Evolutionary conservation across 2,113 vertebrate species (phyloP), one percentile per base, ranked within the genome.

Genomic region (Alexandromys fortis): DNA sequence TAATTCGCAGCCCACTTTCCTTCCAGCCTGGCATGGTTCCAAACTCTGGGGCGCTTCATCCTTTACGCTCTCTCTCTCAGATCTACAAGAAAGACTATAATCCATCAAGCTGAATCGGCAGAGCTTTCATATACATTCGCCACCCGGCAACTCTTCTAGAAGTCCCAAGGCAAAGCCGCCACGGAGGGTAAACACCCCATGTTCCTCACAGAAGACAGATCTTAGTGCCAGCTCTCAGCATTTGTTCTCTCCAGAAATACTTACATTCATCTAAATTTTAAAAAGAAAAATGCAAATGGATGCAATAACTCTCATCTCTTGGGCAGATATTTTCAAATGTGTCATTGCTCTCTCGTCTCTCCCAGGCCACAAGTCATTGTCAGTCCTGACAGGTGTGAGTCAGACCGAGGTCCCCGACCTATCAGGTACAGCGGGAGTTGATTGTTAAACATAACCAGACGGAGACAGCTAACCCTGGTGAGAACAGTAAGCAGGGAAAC

Each of bases 221-320:
- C 91, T 86, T 47, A 86, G 42, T 28, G 72, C 92, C 89, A 96
- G 65, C 45, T 86, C 6, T 47, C 22, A 88, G 86, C 95, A 96
- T 97, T 97, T 97, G 91, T 94, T 96, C 94, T 95, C 96, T 95
- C 94, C 72, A 96, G 93, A 97, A 97, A 97, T 97, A 95, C 87
- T 91, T 93, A 79, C 70, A 61, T 89, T 96, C 92, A 94, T 96
- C 91, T 91, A 73, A 97, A 95, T 96, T 96, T 96, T 92, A 91
- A 92, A 96, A 96, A 95, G 90, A 97, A 96, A 97, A 96, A 97
- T 96, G 96, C 94, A 97, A 98, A 96, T 97, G 93, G 86, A 96
- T 91, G 70, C 94, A 86, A 92, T 94, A 88, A 85, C 45, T 96
- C 94, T 91, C 82, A 47, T 49, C 11, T 96, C 85, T 89, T 61